Evolutionary conservation across 2,888 invertebrate species (phyloP), one percentile per base, ranked within the genome.

Genomic region (Steinernema scapterisci): DNA sequence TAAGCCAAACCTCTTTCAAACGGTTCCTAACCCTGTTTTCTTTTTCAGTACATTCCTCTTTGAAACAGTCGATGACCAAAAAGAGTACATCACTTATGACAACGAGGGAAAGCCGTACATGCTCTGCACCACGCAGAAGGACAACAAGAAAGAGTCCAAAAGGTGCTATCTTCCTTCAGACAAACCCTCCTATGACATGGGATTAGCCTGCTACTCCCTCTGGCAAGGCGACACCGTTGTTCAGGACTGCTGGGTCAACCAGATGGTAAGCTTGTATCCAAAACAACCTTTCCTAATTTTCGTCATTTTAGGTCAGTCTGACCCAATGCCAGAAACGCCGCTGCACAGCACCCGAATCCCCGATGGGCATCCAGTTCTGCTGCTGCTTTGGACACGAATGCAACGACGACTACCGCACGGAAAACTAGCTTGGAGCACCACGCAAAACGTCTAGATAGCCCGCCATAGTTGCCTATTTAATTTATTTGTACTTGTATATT

Each of bases 311-410:
- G 63, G 16, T 31, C 21, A 63, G 63, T 13, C 16, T 63, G 6
- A 31, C 21, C 16, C 63, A 63, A 25, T 63, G 63, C 19, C 16
- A 63, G 38, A 63, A 63, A 31, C 63, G 63, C 31, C 63, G 63
- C 1, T 63, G 63, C 31, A 11, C 63, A 2, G 27, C 63, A 5
- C 25, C 31, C 6, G 63, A 21, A 27, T 63, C 63, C 1, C 21
- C 63, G 25, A 11, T 31, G 16, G 63, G 48, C 5, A 73, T 73
- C 63, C 56, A 63, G 44, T 73, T 73, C 73, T 73, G 73, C 48
- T 73, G 73, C 48, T 73, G 73, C 48, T 70, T 70, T 23, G 73
- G 73, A 0, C 70, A 73, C 45, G 48, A 48, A 13, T 73, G 73
- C 48, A 73, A 73, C 43, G 70, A 25, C 1, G 7, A 27, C 70